Evolutionary conservation across 2,113 vertebrate genomes (phyloP), one percentile per base, ranked within the genome.

Genomic region (Aegithalos caudatus): DNA sequence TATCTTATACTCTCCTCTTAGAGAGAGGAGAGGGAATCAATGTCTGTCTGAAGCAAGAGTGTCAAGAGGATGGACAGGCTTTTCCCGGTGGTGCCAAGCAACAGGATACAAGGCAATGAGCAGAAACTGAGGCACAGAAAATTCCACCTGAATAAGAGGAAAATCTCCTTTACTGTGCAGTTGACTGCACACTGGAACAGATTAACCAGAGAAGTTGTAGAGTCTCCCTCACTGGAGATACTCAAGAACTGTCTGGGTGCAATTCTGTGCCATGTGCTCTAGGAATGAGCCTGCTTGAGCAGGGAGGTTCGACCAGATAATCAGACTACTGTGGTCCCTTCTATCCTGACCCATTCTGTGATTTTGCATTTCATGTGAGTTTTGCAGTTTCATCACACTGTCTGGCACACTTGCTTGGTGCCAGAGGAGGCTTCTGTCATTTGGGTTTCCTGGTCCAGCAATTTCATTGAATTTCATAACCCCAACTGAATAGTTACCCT

Each of bases 381-480:
- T 1, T 38, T 5, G 4, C 11, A 9, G 8, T 62, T 81, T 58
- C 3, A 11, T 56, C 1, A 0, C 1, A 1, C 9, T n/a, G 3
- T 8, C 2, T 67, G 40, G 28, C 1, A 2, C 3, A 0, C 3
- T 0, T 31, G 13, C 10, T 57, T 48, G 6, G 56, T 69, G 37
- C 31, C 14, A 4, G 17, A 14, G 17, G 9, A 9, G 5, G 20
- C 54, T 80, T 28, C 37, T 77, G 13, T 35, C 21, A 3, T 40
- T 31, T 83, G 29, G 18, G 11, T 86, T 83, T 69, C 19, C 1
- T 22, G 9, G 51, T 56, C 45, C 45, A 37, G 14, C 45, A 47
- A 14, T 0, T 0, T n/a, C n/a, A n/a, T n/a, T 53, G 19, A 38
- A 60, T 57, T 82, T 88, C 20, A 4, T 35, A 40, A 58, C 10